A percentile compares a stretch with the other conserved stretches of the same genome.
Evolutionary conservation across 1,140 invertebrate species (phyloP).

Genomic region (Aphidius ervi): DNA sequence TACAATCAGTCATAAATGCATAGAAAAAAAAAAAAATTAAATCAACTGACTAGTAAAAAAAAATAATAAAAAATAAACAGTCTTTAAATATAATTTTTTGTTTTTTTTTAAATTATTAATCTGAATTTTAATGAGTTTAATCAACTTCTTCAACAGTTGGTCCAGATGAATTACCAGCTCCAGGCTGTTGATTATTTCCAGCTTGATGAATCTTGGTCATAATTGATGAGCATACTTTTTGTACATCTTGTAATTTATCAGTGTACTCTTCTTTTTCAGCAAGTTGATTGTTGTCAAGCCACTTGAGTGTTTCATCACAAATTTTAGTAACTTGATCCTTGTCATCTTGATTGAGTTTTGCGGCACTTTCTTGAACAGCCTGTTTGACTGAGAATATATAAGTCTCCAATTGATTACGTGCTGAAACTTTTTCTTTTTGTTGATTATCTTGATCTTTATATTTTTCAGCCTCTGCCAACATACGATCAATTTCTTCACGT

Average conservation of each 20-base stretch:
- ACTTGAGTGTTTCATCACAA: constrained; percentile 48
- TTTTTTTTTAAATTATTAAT: not conserved
- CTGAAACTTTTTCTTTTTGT: constrained; percentile 56
- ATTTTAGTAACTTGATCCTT: constrained; percentile 39
- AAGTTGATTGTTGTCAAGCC: constrained; percentile 62
- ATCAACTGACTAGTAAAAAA: too few species aligned
- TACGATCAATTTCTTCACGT: constrained; percentile 88
- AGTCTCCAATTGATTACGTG: constrained; percentile 66
- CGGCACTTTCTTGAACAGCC: constrained; percentile 43
- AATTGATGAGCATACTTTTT: constrained; percentile 27
- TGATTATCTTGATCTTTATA: constrained; percentile 65
- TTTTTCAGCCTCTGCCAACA: constrained; percentile 77
- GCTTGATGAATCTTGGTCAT: constrained; percentile 10
- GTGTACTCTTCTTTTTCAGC: constrained; percentile 65
- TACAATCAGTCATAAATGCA: too few species aligned
- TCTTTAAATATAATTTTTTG: not conserved
- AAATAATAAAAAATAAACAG: not conserved
- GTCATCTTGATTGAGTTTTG: constrained; percentile 36
- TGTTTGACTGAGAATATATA: constrained; percentile 68
- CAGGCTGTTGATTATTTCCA: not conserved
- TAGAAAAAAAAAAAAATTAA: too few species aligned
- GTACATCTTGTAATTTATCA: constrained; percentile 56
- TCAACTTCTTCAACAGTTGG: constrained; percentile 13
- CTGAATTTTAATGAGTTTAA: not conserved
- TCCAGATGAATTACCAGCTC: not conserved